Percentiles rank a stretch among this genome's conserved stretches.
phyloP scores from a whole-genome alignment of 2,888 invertebrate genomes.

The Lacanobia wlatinum region DNA sequence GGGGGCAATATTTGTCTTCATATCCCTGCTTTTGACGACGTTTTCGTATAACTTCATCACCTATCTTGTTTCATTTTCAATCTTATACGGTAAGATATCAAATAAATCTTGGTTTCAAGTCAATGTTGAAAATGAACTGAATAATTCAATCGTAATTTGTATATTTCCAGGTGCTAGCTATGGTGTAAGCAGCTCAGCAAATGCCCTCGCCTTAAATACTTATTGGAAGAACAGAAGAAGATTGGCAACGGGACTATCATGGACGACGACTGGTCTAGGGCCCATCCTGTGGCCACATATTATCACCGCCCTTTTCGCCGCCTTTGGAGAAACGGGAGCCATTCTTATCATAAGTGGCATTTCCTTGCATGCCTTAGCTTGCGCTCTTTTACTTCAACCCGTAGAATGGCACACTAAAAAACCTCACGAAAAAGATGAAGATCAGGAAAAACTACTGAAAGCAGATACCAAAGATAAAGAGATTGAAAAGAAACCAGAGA shows the following conservation, averaged over 20 bases:
- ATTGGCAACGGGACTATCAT: conserved; percentile 93
- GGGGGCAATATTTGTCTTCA: conserved; percentile 91
- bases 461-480: conserved; percentile 60
- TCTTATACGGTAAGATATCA: conserved; percentile 92
- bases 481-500: conserved; percentile 76
- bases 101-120: background rate
- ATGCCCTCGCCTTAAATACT: conserved; percentile 93
- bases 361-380: conserved; percentile 92
- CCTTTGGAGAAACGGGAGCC: conserved; percentile 92
- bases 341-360: conserved; percentile 92
- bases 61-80: conserved; percentile 92
- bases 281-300: conserved; percentile 94
- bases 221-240: conserved; percentile 93
- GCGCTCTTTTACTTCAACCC: conserved; percentile 93
- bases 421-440: conserved; percentile 70
- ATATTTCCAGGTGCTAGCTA: conserved; percentile 90
- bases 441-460: conserved; percentile 77
- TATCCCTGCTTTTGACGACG: conserved; percentile 91
- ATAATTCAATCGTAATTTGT: background rate
- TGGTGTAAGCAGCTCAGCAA: conserved; percentile 93
- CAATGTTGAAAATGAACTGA: background rate
- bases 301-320: conserved; percentile 91
- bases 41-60: conserved; percentile 92
- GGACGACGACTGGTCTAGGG: conserved; percentile 93
- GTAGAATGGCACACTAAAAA: conserved; percentile 93